phyloP scores from a whole-genome alignment of 2,888 invertebrate species.

The Drosophila macrospina region DNA sequence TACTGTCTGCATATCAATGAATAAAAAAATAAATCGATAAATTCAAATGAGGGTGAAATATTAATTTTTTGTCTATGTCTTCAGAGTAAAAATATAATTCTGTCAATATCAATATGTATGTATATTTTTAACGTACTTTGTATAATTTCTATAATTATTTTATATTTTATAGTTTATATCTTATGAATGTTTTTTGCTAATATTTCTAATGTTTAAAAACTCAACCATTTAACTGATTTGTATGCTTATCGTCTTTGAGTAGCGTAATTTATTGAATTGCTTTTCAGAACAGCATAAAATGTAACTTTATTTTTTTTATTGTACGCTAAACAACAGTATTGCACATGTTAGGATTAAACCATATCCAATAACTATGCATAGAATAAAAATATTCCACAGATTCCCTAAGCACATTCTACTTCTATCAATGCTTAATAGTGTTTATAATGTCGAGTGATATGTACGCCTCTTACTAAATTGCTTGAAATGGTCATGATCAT shows the following conservation, averaged over 20 bases:
- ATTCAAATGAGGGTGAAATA: not conserved
- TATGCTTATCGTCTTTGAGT: constrained; percentile 50
- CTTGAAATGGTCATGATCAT: constrained; percentile 43
- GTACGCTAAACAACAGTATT: constrained; percentile 67
- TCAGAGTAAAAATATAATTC: not conserved
- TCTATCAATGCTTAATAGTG: not conserved
- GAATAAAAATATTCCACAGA: constrained; percentile 32
- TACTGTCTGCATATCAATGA: not conserved
- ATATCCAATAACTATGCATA: constrained; percentile 50
- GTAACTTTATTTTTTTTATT: constrained; percentile 56
- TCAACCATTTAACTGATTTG: constrained; percentile 46
- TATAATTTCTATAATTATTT: constrained; percentile 65
- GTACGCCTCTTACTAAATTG: constrained; percentile 54
- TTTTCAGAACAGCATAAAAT: constrained; percentile 75
- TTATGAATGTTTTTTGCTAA: constrained; percentile 39
- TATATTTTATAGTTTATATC: constrained; percentile 60
- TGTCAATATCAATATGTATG: constrained; percentile 55
- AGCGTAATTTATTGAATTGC: constrained; percentile 62
- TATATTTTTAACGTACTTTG: constrained; percentile 64
- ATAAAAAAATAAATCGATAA: not conserved
- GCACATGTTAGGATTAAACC: constrained; percentile 71
- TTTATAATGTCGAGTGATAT: constrained; percentile 48
- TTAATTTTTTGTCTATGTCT: not conserved
- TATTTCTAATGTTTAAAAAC: constrained; percentile 17
- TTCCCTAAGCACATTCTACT: not conserved